Conservation (phyloP, 2,797 vertebrate genomes). For the Enteromius trimaculatus region DNA sequence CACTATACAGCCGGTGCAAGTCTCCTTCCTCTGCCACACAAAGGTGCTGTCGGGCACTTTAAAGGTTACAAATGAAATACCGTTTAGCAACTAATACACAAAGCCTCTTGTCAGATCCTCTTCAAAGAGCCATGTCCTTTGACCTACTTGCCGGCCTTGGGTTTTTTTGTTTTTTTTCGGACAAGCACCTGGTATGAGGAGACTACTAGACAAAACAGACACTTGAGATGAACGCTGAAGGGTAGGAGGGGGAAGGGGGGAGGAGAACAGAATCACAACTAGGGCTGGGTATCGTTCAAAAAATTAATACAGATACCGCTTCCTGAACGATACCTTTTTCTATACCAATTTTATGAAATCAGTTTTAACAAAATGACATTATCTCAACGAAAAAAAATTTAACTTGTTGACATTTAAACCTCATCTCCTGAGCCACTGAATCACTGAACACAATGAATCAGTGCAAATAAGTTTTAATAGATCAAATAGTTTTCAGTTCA, state of each 20-base stretch:
- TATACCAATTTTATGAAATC: too few species aligned
- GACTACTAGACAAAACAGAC: constrained; percentile 92
- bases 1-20: constrained; percentile 20
- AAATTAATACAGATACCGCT: too few species aligned
- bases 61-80: constrained; percentile 74
- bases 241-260: constrained; percentile 76
- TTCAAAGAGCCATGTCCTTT: constrained; percentile 89
- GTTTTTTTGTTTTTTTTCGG: constrained; percentile 72
- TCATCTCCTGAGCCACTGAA: too few species aligned
- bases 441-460: too few species aligned
- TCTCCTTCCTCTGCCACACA: constrained; percentile 46
- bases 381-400: too few species aligned
- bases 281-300: too few species aligned
- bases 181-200: constrained; percentile 79
- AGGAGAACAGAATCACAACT: constrained; percentile 65
- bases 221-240: constrained; percentile 76
- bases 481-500: too few species aligned
- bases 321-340: too few species aligned
- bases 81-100: constrained; percentile 82
- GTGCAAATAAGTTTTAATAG: too few species aligned
- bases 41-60: constrained; percentile 72
- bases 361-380: too few species aligned
- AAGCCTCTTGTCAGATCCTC: constrained; percentile 78
- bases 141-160: constrained; percentile 82
- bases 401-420: too few species aligned